A percentile compares a stretch with the other conserved stretches of the same genome.
These are phyloP conservation scores for Cyclophora punctaria DNA, from an alignment of 2,888 invertebrate genomes.

Conservation along the genomic window DNA sequence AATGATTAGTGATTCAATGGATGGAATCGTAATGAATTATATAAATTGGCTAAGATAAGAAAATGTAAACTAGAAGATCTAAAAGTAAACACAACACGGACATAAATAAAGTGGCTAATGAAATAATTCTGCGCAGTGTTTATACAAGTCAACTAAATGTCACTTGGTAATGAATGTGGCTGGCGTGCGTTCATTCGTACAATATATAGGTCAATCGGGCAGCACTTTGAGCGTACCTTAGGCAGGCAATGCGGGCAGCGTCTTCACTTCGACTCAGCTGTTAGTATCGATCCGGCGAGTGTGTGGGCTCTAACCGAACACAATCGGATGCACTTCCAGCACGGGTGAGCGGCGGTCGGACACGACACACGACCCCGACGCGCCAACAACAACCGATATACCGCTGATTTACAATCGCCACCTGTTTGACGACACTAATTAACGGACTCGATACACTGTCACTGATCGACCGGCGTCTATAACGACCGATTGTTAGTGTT, in stretches of 20 bases:
- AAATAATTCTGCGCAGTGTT: conserved; percentile 15
- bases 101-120: conserved; percentile 6
- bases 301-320: conserved; percentile 22
- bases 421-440: conserved; percentile 44
- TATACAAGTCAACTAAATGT: conserved; percentile 5
- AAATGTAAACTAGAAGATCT: too few relatives aligned
- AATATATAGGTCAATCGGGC: conserved; percentile 32
- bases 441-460: conserved; percentile 19
- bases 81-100: background rate
- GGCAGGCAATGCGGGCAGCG: conserved; percentile 41
- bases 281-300: conserved; percentile 48
- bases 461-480: conserved; percentile 17
- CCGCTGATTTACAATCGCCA: conserved; percentile 49
- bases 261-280: conserved; percentile 53
- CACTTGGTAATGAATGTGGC: conserved; percentile 12
- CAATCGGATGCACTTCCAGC: conserved; percentile 42
- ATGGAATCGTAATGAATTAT: too few relatives aligned
- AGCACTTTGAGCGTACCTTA: conserved; percentile 43
- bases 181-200: conserved; percentile 8
- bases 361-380: conserved; percentile 47
- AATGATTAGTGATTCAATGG: too few relatives aligned
- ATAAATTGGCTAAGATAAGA: too few relatives aligned
- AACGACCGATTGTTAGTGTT: background rate
- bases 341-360: conserved; percentile 25
- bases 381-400: conserved; percentile 47